Conservation (phyloP, 2,888 invertebrate genomes). For the Hymenopus coronatus region DNA sequence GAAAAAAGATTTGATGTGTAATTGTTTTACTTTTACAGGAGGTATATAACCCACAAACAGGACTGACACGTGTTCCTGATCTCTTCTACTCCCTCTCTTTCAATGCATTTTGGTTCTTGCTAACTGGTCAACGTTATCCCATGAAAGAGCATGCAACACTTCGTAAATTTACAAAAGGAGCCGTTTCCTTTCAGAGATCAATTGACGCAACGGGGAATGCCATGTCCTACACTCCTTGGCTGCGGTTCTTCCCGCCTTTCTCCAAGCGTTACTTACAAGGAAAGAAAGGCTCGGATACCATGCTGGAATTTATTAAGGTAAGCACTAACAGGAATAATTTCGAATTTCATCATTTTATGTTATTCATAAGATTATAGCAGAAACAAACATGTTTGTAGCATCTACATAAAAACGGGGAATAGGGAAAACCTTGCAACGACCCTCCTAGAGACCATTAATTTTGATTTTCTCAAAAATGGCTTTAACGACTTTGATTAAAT, state of each 20-base stretch:
- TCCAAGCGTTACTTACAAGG: slow-evolving; percentile 47
- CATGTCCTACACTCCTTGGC: slow-evolving; percentile 58
- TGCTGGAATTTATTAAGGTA: not conserved
- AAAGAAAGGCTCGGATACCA: not conserved
- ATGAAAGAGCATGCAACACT: slow-evolving; percentile 53
- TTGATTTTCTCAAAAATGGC: too few species aligned
- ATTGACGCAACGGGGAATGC: slow-evolving; percentile 60
- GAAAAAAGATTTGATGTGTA: too few species aligned
- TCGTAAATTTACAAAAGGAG: slow-evolving; percentile 47
- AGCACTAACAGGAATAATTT: too few species aligned
- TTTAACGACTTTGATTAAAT: too few species aligned
- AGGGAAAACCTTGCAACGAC: too few species aligned
- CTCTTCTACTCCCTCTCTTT: slow-evolving; percentile 52
- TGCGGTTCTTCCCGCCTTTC: slow-evolving; percentile 58
- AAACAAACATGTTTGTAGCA: too few species aligned
- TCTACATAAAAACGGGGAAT: too few species aligned
- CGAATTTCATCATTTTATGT: too few species aligned
- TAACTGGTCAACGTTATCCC: slow-evolving; percentile 54
- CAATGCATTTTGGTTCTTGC: slow-evolving; percentile 57
- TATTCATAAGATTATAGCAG: too few species aligned
- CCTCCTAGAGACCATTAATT: too few species aligned
- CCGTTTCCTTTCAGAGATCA: slow-evolving; percentile 55
- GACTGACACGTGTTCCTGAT: slow-evolving; percentile 34
- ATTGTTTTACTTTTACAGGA: too few species aligned
- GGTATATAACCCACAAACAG: too few species aligned